A percentile compares a stretch with the other conserved stretches of the same genome.
Evolutionary conservation across 1,140 invertebrate species (phyloP).

Genomic region (Adoxophyes honmai): DNA sequence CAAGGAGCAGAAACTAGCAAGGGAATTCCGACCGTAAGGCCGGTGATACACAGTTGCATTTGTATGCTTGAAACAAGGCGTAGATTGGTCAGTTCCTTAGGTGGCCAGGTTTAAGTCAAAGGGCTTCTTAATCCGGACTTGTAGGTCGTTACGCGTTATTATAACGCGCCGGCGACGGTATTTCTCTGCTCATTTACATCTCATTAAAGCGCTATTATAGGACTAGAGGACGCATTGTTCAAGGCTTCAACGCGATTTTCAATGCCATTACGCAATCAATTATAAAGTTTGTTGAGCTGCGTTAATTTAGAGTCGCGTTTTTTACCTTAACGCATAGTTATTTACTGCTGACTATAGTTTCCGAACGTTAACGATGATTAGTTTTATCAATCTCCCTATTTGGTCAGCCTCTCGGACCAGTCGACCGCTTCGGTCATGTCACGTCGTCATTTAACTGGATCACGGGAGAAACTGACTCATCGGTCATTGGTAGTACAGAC

Average conservation of each 20-base stretch:
- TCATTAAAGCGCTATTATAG: conserved; percentile 74
- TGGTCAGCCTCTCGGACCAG: conserved; percentile 29
- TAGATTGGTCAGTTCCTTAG: conserved; percentile 48
- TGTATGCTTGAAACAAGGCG: conserved; percentile 15
- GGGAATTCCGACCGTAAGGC: conserved; percentile 29
- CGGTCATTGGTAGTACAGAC: no score
- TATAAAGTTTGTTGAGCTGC: neutral
- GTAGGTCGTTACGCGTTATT: conserved; percentile 77
- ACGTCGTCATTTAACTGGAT: conserved; percentile 65
- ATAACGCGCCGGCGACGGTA: conserved; percentile 67
- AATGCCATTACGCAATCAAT: neutral
- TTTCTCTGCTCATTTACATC: conserved; percentile 76
- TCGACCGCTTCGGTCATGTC: conserved; percentile 39
- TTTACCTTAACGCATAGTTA: conserved; percentile 25
- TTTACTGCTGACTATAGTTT: no score
- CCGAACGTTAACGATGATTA: no score
- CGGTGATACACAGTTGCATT: conserved; percentile 25
- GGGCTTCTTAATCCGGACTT: conserved; percentile 75
- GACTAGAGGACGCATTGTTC: conserved; percentile 44
- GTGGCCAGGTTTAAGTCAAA: conserved; percentile 69
- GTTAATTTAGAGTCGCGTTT: conserved; percentile 17
- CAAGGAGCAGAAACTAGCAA: conserved; percentile 30
- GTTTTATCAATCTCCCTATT: conserved; percentile 23
- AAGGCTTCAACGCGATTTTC: conserved; percentile 26
- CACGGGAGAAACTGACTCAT: no score